Conservation (phyloP, 2,113 vertebrate genomes). For the Willisornis vidua region DNA sequence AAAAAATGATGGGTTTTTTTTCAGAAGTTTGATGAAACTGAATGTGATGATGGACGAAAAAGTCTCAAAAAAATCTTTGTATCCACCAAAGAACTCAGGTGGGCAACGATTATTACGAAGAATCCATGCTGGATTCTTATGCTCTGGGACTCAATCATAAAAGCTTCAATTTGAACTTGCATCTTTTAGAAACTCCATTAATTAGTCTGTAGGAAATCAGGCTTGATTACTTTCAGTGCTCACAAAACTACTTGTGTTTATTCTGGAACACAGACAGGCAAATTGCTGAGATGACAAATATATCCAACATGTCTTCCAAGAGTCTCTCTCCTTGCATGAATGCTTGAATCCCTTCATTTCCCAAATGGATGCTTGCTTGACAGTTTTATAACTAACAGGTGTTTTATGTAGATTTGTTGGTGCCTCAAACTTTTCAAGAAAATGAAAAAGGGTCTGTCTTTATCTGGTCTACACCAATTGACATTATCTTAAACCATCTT, state of each 20-base stretch:
- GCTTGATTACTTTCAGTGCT: neutral
- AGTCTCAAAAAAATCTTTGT: neutral
- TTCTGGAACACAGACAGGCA: neutral
- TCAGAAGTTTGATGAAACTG: neutral
- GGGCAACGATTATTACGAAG: neutral
- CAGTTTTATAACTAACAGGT: constrained; percentile 41
- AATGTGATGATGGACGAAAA: neutral
- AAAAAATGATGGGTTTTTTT: neutral
- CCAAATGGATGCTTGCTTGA: neutral
- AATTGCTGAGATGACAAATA: constrained; percentile 36
- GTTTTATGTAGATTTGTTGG: neutral
- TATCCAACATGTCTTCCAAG: neutral
- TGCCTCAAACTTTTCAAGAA: neutral
- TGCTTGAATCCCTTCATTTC: constrained; percentile 1
- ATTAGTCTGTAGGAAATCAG: neutral
- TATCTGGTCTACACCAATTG: neutral
- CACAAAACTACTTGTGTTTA: neutral
- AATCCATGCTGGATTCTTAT: neutral
- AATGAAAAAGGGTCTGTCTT: neutral
- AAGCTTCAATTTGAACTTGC: neutral
- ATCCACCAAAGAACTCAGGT: neutral
- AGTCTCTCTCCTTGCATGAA: neutral
- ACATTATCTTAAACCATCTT: constrained; percentile 35
- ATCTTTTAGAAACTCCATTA: neutral
- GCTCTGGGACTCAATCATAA: neutral